Percentiles rank a stretch among this genome's conserved stretches.
Evolutionary conservation across 2,888 invertebrate genomes (phyloP).

Genomic region (Drosophila phalerata): DNA sequence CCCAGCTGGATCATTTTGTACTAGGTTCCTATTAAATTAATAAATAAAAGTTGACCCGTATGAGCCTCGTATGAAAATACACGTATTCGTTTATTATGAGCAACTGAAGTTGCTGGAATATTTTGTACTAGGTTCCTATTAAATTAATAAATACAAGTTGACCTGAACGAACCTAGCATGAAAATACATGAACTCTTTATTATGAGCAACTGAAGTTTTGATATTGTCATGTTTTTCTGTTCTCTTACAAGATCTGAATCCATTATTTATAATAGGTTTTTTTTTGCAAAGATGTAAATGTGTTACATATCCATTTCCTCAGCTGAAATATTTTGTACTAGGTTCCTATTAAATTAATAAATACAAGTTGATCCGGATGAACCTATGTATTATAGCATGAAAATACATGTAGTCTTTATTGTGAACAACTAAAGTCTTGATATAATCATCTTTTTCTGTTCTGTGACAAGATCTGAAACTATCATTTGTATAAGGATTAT

Average conservation of each 20-base stretch:
- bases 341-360: conserved; percentile 24
- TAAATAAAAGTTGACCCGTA: too few relatives aligned
- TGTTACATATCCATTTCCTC: conserved; percentile 51
- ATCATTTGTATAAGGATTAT: too few relatives aligned
- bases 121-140: conserved; percentile 32
- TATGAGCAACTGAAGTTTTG: conserved; percentile 2
- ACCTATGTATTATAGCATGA: not conserved
- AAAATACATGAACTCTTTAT: not conserved
- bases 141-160: conserved; percentile 16
- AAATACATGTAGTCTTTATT: not conserved
- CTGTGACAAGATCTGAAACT: not conserved
- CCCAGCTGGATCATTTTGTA: too few relatives aligned
- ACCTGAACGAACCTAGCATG: not conserved
- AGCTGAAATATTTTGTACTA: conserved; percentile 23
- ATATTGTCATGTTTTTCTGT: conserved; percentile 2
- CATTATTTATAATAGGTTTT: conserved; percentile 2
- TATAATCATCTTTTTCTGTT: conserved; percentile 3
- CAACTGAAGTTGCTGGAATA: not conserved
- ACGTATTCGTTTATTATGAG: too few relatives aligned
- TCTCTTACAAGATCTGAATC: not conserved
- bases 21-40: too few relatives aligned
- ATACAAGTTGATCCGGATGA: conserved; percentile 11
- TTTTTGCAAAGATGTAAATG: not conserved
- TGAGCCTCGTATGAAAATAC: too few relatives aligned
- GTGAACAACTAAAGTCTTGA: conserved; percentile 1